phyloP scores from a whole-genome alignment of 1,140 invertebrate species.

The Drosophila subpulchrella region DNA sequence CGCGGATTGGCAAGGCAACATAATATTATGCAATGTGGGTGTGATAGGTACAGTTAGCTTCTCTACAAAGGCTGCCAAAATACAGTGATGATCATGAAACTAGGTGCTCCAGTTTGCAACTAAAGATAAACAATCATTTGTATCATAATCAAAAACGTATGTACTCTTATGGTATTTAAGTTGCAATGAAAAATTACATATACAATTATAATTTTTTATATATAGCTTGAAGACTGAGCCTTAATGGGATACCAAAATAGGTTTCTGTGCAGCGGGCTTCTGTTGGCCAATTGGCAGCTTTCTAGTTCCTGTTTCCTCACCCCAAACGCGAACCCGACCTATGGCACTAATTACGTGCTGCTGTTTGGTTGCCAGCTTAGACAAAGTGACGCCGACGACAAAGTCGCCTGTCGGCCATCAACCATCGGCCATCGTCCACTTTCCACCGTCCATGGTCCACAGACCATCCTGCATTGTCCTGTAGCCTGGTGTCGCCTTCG shows the following conservation, averaged over 20 bases:
- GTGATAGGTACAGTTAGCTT: neutral
- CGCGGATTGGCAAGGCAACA: too few relatives aligned
- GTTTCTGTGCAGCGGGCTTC: slow-evolving; percentile 28
- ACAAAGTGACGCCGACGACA: slow-evolving; percentile 62
- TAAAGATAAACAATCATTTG: neutral
- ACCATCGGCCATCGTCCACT: slow-evolving; percentile 1
- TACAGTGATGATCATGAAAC: neutral
- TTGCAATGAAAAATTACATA: too few relatives aligned
- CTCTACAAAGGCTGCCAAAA: neutral
- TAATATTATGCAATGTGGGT: too few relatives aligned
- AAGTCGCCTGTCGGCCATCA: slow-evolving; percentile 37
- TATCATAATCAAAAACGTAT: neutral
- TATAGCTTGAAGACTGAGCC: too few relatives aligned
- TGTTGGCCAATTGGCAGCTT: slow-evolving; percentile 27
- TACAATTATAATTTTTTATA: neutral
- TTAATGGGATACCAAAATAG: neutral
- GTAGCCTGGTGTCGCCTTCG: slow-evolving; percentile 50
- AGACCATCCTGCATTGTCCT: slow-evolving; percentile 9
- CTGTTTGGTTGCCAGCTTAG: slow-evolving; percentile 63
- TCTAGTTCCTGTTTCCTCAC: slow-evolving; percentile 1
- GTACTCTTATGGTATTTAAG: neutral
- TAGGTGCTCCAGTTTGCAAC: neutral
- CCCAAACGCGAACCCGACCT: slow-evolving; percentile 42
- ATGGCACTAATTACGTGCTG: slow-evolving; percentile 75
- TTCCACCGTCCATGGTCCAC: neutral